Evolutionary conservation across 35 echinoderm and acorn worm genomes (phyloP).

Genomic region (Stichopus chloronotus): DNA sequence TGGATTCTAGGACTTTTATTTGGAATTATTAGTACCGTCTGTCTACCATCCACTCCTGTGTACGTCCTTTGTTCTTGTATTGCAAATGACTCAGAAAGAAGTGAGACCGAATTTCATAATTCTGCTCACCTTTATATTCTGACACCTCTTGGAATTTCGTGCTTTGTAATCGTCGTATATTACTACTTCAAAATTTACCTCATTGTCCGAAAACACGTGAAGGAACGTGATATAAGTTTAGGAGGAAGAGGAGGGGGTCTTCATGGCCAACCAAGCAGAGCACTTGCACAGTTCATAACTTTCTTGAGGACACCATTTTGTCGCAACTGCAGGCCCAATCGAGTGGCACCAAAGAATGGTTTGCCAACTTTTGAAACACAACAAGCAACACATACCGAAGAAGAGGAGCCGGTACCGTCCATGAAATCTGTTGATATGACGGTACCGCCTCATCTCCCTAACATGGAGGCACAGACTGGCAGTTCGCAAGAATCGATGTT

Average conservation of each 20-base stretch:
- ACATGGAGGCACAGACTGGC: too few relatives aligned
- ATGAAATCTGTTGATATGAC: background rate
- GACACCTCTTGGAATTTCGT: slow-evolving; percentile 69
- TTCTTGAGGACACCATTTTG: background rate
- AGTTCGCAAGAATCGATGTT: slow-evolving; percentile 9
- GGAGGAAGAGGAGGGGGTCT: background rate
- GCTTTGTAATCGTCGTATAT: slow-evolving; percentile 60
- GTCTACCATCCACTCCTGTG: slow-evolving; percentile 45
- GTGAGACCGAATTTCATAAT: background rate
- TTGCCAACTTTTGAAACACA: slow-evolving; percentile 15
- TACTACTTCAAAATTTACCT: slow-evolving; percentile 77
- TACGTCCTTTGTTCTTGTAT: slow-evolving; percentile 70
- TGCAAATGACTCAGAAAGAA: background rate
- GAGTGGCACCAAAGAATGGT: background rate
- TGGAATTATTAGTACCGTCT: slow-evolving; percentile 29
- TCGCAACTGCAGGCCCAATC: background rate
- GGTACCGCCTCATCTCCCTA: background rate
- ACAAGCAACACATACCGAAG: background rate
- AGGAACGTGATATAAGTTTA: slow-evolving; percentile 42
- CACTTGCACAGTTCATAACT: background rate
- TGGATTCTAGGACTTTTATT: slow-evolving; percentile 64
- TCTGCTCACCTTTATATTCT: slow-evolving; percentile 62
- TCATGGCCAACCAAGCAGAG: background rate
- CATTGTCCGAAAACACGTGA: slow-evolving; percentile 80
- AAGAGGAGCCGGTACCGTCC: background rate